Base-by-base conservation (phyloP, 2,888 invertebrate species). In the Conus canariensis region DNA sequence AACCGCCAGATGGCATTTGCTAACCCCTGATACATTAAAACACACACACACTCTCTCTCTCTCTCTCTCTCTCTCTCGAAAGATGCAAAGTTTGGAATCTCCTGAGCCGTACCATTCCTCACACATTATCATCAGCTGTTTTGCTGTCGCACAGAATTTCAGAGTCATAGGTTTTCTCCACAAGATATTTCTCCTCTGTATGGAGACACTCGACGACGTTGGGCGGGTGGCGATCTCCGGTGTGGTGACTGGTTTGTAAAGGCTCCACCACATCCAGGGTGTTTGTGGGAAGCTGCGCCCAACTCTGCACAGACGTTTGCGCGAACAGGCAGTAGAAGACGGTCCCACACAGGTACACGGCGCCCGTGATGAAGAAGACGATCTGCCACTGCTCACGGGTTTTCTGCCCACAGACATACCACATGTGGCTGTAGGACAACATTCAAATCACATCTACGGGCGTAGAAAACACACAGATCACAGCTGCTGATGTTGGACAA, bases 331-430 rank as follows among this genome's bases (percentile, higher is more conserved):
- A 88, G 83, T 90, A 93, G 45, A 91, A 82, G 9, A 91, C 16
- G 5, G 92, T 88, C 0, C 93, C 93, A 45, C 91, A 87, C 1
- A 88, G 85, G 22, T 90, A 90, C 16, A 93, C 67, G 12, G 83
- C 93, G 16, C 92, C 90, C 5, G 92, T 91, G 60, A 93, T 45
- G 89, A 92, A 93, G 80, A 92, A 93, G 30, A 93, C 91, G 4
- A 90, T 90, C 90, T 92, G 93, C 93, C 93, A 93, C 80, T 93
- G 91, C 77, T 92, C 93, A 25, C 92, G 85, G 0, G 92, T 91
- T 92, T 92, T 90, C 93, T 93, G 92, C 2, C 5, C 56, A 56
- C 82, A 80, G 19, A 30, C 30, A 30, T 30, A 12, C 30, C 16
- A 3, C 16, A 22, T 8, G 5, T 64, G 64, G 10, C 19, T n/a